Base-by-base conservation (phyloP, 2,797 vertebrate genomes). In the Crocodylus rhombifer region DNA sequence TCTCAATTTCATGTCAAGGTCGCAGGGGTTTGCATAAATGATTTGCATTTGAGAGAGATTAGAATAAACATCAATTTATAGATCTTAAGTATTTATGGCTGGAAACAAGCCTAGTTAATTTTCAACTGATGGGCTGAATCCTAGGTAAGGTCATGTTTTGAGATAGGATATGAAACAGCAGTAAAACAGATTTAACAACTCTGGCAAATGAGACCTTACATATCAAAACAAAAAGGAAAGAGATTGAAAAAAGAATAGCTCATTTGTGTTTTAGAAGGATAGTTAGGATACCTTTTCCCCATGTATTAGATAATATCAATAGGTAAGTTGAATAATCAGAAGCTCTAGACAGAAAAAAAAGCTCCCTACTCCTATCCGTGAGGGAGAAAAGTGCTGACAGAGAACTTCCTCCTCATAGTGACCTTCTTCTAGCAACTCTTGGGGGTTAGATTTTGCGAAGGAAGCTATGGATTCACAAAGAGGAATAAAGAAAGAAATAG, bases 61-160 rank as follows among this genome's bases (percentile, higher is more conserved):
- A 82, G 78, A 94, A 88, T 91, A 90, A 95, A 86, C 65, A 91
- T 79, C 3, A 76, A 23, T 91, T 79, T 80, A 86, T 26, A 92
- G 65, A 93, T 81, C 25, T 58, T 78, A 33, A 82, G 55, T 71
- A 80, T 91, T 90, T 91, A 71, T 86, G 94, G 91, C 30, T 88
- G 69, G 93, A 92, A 93, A 95, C 51, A 91, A 93, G 69, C 23
- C 25, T 77, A 30, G 23, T 83, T 93, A 89, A 95, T 76, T 18
- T 5, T 81, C 91, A 93, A 91, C 74, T 86, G 85, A 88, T 79
- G 42, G 93, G 75, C 33, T 58, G 77, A 93, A 79, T 90, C 73
- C 78, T 64, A 21, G 5, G 0, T 86, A 81, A 95, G 88, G 82
- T 88, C 90, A 62, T 13, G 0, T 90, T 94, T 92, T 93, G 92